A percentile compares a stretch with the other conserved stretches of the same genome.
phyloP scores from a whole-genome alignment of 2,113 vertebrate genomes.

The Miniopterus natalensis region DNA sequence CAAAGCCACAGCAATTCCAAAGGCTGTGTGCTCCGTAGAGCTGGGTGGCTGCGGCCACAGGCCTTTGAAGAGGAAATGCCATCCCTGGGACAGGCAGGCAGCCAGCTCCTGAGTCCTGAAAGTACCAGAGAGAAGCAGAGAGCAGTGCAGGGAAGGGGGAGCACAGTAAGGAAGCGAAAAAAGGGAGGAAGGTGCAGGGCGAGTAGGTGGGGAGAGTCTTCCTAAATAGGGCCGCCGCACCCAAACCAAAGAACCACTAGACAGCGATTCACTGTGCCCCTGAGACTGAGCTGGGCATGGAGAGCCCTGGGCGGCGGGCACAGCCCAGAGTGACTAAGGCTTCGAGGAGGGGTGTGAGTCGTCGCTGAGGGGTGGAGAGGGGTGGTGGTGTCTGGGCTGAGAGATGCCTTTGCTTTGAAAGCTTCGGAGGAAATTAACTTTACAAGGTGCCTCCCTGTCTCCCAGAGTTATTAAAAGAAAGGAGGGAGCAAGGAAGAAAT shows the following conservation, averaged over 20 bases:
- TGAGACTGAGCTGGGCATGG: neutral
- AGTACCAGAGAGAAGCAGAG: slow-evolving; percentile 64
- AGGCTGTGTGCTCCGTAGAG: slow-evolving; percentile 70
- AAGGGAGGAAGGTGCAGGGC: neutral
- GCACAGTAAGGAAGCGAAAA: slow-evolving; percentile 21
- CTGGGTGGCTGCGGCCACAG: slow-evolving; percentile 80
- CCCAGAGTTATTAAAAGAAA: slow-evolving; percentile 83
- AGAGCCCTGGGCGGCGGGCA: slow-evolving; percentile 37
- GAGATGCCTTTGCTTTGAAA: slow-evolving; percentile 79
- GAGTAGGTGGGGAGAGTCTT: slow-evolving; percentile 57
- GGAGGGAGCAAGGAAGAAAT: slow-evolving; percentile 77
- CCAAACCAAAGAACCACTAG: slow-evolving; percentile 12
- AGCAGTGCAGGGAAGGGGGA: slow-evolving; percentile 1
- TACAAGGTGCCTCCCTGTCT: slow-evolving; percentile 84
- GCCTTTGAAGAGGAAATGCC: slow-evolving; percentile 85
- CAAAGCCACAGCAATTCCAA: slow-evolving; percentile 78
- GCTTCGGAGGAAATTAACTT: slow-evolving; percentile 82
- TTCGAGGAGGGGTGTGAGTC: slow-evolving; percentile 49
- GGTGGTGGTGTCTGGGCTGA: slow-evolving; percentile 79
- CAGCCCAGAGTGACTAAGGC: slow-evolving; percentile 81
- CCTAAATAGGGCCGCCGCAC: neutral
- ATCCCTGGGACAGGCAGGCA: slow-evolving; percentile 77
- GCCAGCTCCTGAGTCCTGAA: slow-evolving; percentile 70
- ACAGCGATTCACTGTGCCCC: slow-evolving; percentile 55
- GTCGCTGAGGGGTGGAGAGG: slow-evolving; percentile 74